These are phyloP conservation scores for Branchellion lobata DNA, from an alignment of 2,888 invertebrate genomes.

Conservation along the genomic window DNA sequence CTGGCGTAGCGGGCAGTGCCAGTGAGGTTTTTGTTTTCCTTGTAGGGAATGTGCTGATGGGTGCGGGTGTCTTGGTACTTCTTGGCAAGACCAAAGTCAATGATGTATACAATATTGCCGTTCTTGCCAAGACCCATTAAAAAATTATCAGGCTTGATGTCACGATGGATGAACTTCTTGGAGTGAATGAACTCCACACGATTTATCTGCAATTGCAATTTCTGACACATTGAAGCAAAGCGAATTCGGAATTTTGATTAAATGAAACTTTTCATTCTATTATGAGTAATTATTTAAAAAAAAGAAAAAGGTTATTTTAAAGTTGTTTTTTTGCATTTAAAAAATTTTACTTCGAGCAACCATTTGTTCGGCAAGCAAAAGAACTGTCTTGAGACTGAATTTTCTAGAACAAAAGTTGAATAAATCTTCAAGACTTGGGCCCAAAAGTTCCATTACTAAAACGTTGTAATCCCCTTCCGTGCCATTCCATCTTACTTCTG, in stretches of 20 bases:
- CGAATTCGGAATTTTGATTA: background rate
- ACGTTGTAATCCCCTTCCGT: conserved; percentile 67
- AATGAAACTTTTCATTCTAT: background rate
- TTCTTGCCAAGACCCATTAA: conserved; percentile 65
- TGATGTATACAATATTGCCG: conserved; percentile 66
- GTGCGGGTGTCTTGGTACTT: conserved; percentile 94
- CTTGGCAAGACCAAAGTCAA: conserved; percentile 98
- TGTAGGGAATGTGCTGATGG: conserved; percentile 67
- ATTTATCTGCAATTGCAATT: conserved; percentile 65
- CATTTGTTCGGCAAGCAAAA: conserved; percentile 67
- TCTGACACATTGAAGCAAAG: background rate
- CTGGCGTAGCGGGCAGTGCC: conserved; percentile 44
- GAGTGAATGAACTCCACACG: conserved; percentile 96
- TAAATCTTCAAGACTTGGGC: conserved; percentile 66
- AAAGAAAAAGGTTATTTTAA: conserved; percentile 4
- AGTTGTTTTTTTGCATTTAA: background rate
- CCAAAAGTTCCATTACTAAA: conserved; percentile 68
- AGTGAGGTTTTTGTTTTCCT: conserved; percentile 98
- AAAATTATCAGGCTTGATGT: conserved; percentile 73
- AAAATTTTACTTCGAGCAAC: conserved; percentile 56
- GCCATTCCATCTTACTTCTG: conserved; percentile 85
- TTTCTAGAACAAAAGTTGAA: conserved; percentile 67
- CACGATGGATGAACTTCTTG: conserved; percentile 96
- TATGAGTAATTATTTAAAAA: background rate
- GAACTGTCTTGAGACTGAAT: conserved; percentile 67